These are phyloP conservation scores for Drosophila tropicalis DNA, from an alignment of 1,140 invertebrate species.

Conservation along the genomic window DNA sequence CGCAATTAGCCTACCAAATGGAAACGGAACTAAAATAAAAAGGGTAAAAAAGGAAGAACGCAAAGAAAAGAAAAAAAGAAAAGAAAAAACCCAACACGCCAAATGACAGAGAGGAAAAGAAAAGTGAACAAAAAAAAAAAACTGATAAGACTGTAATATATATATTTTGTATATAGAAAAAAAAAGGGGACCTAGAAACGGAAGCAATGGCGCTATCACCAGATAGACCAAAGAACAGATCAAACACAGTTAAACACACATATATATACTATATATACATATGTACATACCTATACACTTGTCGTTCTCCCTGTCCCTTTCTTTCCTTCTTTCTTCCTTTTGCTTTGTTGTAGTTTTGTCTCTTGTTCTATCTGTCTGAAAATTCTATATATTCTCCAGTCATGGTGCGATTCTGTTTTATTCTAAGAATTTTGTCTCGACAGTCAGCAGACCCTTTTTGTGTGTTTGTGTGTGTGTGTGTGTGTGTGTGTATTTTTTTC, in stretches of 20 bases:
- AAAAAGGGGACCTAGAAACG: slow-evolving; percentile 4
- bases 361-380: slow-evolving; percentile 10
- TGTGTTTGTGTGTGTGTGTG: no score
- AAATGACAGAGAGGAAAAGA: background rate
- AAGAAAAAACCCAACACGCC: background rate
- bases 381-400: background rate
- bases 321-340: background rate
- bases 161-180: background rate
- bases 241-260: background rate
- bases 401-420: slow-evolving; percentile 30
- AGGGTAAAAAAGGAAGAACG: no score
- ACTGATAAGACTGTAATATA: background rate
- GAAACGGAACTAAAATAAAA: background rate
- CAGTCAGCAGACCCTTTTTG: slow-evolving; percentile 54
- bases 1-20: no score
- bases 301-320: background rate
- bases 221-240: slow-evolving; percentile 12
- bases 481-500: background rate
- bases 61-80: background rate
- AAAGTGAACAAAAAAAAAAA: background rate
- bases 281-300: background rate
- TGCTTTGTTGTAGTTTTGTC: background rate
- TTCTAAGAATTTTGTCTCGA: slow-evolving; percentile 76
- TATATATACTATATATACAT: no score
- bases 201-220: slow-evolving; percentile 4